Evolutionary conservation across 2,888 invertebrate genomes (phyloP), one percentile per base, ranked within the genome.

Genomic region (Catocala fraxini): DNA sequence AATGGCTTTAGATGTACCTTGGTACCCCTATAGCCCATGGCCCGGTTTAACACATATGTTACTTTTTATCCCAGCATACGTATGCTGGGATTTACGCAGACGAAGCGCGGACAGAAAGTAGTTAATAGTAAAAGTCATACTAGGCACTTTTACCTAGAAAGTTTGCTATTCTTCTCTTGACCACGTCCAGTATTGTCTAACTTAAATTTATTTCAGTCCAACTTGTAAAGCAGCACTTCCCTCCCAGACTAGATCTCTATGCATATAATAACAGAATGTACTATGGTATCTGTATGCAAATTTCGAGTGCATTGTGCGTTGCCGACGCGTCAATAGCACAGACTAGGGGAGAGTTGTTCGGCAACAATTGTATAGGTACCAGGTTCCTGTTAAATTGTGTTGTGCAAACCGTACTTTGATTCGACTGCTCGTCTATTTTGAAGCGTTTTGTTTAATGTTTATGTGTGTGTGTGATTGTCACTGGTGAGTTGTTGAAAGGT

Each of bases 231-330:
- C 46, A 13, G 51, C n/a, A 4, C 34, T 42, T 39, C 39, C 43
- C 9, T 35, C 43, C 45, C n/a, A 49, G 60, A 51, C 55, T 55
- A 43, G 9, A 59, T 39, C 42, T 48, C 56, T 59, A 53, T 57
- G 56, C 57, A 63, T 56, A 68, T 64, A 57, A 64, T 60, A 63
- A 12, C 52, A 56, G 48, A 39, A 62, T 73, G 68, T 57, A 67
- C 45, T 59, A 63, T 72, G 54, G 79, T 78, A 79, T 87, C 84
- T 87, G 84, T 81, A 90, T 89, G 87, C 84, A 89, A 89, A 89
- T 88, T 88, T 83, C 73, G 68, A 75, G 77, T 82, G 85, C 82
- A 88, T 88, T 88, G 88, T 88, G 82, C 82, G 81, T 83, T 76
- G 64, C 60, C 65, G 71, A 65, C 80, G 78, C 83, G 79, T 80